phyloP scores from a whole-genome alignment of 2,113 vertebrate genomes.

The Pygoscelis adeliae region DNA sequence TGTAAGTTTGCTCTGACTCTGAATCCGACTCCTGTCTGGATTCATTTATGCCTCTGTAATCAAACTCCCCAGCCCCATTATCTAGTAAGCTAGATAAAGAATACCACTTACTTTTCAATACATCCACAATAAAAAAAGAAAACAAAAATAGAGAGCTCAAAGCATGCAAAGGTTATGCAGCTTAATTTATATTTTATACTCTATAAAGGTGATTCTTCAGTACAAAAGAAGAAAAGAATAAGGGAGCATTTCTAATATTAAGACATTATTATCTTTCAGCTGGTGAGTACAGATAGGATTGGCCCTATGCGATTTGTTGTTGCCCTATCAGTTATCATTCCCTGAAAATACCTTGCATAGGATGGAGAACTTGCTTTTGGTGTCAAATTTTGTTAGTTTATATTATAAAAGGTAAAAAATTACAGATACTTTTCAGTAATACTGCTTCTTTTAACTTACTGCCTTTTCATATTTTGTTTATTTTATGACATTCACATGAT shows the following conservation, averaged over 20 bases:
- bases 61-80: conserved; percentile 8
- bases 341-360: background rate
- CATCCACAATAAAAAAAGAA: background rate
- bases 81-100: background rate
- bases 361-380: background rate
- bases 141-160: background rate
- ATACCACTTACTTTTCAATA: background rate
- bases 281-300: background rate
- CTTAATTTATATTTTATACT: conserved; percentile 22
- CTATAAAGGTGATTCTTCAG: background rate
- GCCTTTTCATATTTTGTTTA: background rate
- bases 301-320: background rate
- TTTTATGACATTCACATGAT: background rate
- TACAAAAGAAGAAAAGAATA: background rate
- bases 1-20: background rate
- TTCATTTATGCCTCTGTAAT: conserved; percentile 35
- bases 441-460: background rate
- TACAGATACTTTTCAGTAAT: background rate
- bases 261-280: background rate
- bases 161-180: background rate
- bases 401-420: background rate
- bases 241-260: background rate
- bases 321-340: background rate
- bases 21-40: background rate
- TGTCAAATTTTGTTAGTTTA: background rate